A percentile compares a stretch with the other conserved stretches of the same genome.
These are phyloP conservation scores for Sericinus montela DNA, from an alignment of 2,888 invertebrate genomes.

Conservation along the genomic window DNA sequence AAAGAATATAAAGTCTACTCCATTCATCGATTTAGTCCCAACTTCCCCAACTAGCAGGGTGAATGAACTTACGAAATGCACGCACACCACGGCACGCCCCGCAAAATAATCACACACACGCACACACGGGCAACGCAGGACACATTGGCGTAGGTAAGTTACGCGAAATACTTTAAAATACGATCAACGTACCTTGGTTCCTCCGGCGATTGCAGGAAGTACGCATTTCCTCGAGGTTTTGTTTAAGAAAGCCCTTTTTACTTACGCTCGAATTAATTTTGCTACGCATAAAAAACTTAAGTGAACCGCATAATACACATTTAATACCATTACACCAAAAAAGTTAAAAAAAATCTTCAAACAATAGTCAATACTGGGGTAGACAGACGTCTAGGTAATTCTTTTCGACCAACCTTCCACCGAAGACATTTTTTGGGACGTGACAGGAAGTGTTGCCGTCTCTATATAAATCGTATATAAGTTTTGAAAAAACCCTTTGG, in stretches of 20 bases:
- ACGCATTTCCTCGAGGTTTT: slow-evolving; percentile 1
- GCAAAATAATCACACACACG: slow-evolving; percentile 20
- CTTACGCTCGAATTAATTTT: too few species aligned
- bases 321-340: too few species aligned
- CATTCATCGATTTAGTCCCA: slow-evolving; percentile 43
- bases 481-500: too few species aligned
- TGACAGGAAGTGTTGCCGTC: too few species aligned
- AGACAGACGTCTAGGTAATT: too few species aligned
- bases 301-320: too few species aligned
- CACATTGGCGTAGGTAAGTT: slow-evolving; percentile 66
- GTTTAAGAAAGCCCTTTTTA: not conserved
- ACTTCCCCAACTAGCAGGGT: slow-evolving; percentile 76
- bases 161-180: slow-evolving; percentile 19
- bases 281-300: too few species aligned
- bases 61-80: slow-evolving; percentile 77
- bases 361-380: too few species aligned
- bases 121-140: slow-evolving; percentile 44
- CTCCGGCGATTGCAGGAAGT: slow-evolving; percentile 10
- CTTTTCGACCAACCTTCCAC: too few species aligned
- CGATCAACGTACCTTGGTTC: slow-evolving; percentile 14
- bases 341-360: too few species aligned
- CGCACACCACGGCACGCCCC: slow-evolving; percentile 36
- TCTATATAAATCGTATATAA: too few species aligned
- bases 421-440: too few species aligned
- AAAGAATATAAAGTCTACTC: slow-evolving; percentile 31